phyloP scores from a whole-genome alignment of 2,888 invertebrate genomes.

The Ethmia dodecea region DNA sequence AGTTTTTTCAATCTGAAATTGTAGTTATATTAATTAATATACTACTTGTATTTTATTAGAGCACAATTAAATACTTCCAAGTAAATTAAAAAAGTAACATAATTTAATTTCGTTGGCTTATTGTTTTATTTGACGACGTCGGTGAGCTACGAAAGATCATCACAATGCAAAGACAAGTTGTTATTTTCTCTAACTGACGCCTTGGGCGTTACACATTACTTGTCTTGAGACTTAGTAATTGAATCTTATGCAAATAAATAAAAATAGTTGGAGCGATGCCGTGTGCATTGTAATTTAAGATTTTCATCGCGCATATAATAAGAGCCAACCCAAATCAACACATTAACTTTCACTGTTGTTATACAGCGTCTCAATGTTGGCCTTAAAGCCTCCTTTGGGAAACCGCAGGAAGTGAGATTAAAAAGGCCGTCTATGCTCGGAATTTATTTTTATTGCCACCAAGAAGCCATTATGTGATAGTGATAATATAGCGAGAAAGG shows the following conservation, averaged over 20 bases:
- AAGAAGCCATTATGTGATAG: constrained; percentile 24
- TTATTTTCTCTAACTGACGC: constrained; percentile 41
- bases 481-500: constrained; percentile 19
- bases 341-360: constrained; percentile 66
- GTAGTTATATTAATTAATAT: too few relatives aligned
- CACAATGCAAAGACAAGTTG: constrained; percentile 37
- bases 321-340: constrained; percentile 58
- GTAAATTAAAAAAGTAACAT: too few relatives aligned
- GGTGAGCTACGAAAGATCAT: constrained; percentile 26
- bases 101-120: too few relatives aligned
- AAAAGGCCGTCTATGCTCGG: constrained; percentile 28
- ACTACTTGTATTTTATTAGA: too few relatives aligned
- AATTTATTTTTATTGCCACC: constrained; percentile 37
- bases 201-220: constrained; percentile 42
- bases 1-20: too few relatives aligned
- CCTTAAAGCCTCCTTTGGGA: constrained; percentile 64
- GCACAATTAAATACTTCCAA: too few relatives aligned
- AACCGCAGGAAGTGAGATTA: constrained; percentile 60
- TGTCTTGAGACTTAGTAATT: constrained; percentile 57
- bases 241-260: constrained; percentile 66
- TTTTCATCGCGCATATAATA: constrained; percentile 66
- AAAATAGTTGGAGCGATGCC: constrained; percentile 52
- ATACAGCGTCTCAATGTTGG: constrained; percentile 41
- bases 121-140: background rate
- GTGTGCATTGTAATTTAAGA: constrained; percentile 65